Percentiles rank a stretch among this genome's conserved stretches.
phyloP scores from a whole-genome alignment of 2,113 vertebrate genomes.

The Forbesichthys agassizii region DNA sequence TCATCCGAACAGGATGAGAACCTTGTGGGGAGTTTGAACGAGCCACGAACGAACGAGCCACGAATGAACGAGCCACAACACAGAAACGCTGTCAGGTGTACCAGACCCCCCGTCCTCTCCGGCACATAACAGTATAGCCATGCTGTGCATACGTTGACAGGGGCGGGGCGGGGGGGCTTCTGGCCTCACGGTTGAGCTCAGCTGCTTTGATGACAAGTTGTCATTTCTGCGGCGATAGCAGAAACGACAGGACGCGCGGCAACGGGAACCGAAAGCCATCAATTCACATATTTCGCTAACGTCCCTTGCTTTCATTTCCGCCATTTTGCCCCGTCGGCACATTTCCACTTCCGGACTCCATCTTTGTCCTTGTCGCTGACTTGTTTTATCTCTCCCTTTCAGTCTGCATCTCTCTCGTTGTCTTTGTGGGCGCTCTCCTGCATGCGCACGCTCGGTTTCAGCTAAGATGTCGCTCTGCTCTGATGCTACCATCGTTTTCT shows the following conservation, averaged over 20 bases:
- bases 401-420: not conserved
- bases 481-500: not conserved
- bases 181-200: conserved; percentile 17
- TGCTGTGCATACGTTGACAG: not conserved
- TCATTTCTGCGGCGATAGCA: conserved; percentile 28
- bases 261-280: conserved; percentile 34
- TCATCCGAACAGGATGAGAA: too few relatives aligned
- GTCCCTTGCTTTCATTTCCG: conserved; percentile 23
- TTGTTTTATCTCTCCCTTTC: conserved; percentile 34
- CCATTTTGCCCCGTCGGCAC: conserved; percentile 12
- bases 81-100: not conserved
- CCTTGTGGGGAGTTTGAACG: conserved; percentile 8
- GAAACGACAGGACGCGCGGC: conserved; percentile 4
- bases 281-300: conserved; percentile 27
- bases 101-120: not conserved
- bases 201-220: conserved; percentile 16
- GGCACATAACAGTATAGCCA: too few relatives aligned
- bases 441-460: conserved; percentile 26
- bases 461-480: not conserved
- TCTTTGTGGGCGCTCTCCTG: conserved; percentile 6
- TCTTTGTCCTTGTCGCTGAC: conserved; percentile 49
- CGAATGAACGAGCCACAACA: not conserved
- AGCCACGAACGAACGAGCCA: not conserved
- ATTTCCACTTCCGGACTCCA: conserved; percentile 21
- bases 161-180: not conserved